A percentile compares a stretch with the other conserved stretches of the same genome.
Evolutionary conservation across 2,113 vertebrate species (phyloP).

Genomic region (Peromyscus maniculatus): DNA sequence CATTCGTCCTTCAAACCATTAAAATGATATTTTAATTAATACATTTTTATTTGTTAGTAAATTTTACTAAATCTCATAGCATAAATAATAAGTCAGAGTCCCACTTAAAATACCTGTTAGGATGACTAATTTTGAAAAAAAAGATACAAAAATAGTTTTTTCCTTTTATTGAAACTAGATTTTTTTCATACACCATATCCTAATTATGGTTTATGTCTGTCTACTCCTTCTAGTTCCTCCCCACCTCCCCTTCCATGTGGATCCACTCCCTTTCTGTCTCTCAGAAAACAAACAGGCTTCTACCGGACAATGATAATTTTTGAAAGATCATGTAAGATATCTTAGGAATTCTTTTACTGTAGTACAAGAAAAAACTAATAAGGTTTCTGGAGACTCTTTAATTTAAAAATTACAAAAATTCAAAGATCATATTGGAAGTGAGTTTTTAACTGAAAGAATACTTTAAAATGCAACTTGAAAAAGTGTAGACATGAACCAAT

Average conservation of each 20-base stretch:
- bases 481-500: neutral
- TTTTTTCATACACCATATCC: neutral
- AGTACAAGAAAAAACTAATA: constrained; percentile 25
- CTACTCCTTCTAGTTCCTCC: neutral
- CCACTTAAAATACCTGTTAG: neutral
- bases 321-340: neutral
- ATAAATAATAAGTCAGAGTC: constrained; percentile 34
- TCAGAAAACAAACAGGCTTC: neutral
- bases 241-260: neutral
- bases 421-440: neutral
- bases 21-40: constrained; percentile 51
- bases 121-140: neutral
- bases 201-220: too few species aligned
- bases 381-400: neutral
- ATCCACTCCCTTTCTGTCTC: neutral
- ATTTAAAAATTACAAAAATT: neutral
- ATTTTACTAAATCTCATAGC: neutral
- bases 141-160: neutral
- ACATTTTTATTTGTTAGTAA: neutral
- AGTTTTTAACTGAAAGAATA: constrained; percentile 34
- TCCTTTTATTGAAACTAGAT: neutral
- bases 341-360: constrained; percentile 8
- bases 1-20: neutral
- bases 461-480: neutral
- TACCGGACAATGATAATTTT: neutral